Base-by-base conservation (phyloP, 2,888 invertebrate species). In the Drosophila yooni region DNA sequence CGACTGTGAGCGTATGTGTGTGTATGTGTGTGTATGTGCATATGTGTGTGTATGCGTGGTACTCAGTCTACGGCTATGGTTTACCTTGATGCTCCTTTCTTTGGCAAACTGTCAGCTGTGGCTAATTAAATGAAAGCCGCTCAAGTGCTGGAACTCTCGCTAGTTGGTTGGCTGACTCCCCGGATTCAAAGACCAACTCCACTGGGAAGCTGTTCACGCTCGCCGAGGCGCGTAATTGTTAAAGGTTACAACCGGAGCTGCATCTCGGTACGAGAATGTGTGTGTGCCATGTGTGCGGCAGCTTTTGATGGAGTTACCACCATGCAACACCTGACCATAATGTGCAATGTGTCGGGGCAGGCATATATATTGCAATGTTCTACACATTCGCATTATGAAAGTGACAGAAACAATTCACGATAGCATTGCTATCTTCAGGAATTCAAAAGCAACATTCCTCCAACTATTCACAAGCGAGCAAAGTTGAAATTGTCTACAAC, bases 71-170 rank as follows among this genome's bases (percentile, higher is more conserved):
- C 33, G 60, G 13, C 36, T 67, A 43, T 46, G 18, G 50, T 53
- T 54, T 67, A 59, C 70, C 53, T 63, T 70, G 78, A 71, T 71
- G 70, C 65, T 70, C 70, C 83, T 77, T 86, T 86, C 86, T 86
- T 82, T 67, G 78, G 80, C 81, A 76, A 86, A 86, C 86, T 86
- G 86, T 86, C 86, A 86, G 83, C 86, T 86, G 88, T 86, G 86
- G 88, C 86, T 86, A 86, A 86, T 86, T 86, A 86, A 86, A 86
- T 86, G 82, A 86, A 86, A 85, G 86, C 76, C 76, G 58, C 54
- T 69, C 80, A 86, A 86, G 86, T 88, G 86, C 86, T 85, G 83
- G 69, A 75, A 74, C 81, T 84, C 82, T 84, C 79, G 85, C 88
- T 82, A 88, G 82, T 77, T 73, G 81, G 67, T 66, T 82, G 82